Evolutionary conservation across 35 echinoderm and acorn worm genomes (phyloP).

Genomic region (Diadema setosum): DNA sequence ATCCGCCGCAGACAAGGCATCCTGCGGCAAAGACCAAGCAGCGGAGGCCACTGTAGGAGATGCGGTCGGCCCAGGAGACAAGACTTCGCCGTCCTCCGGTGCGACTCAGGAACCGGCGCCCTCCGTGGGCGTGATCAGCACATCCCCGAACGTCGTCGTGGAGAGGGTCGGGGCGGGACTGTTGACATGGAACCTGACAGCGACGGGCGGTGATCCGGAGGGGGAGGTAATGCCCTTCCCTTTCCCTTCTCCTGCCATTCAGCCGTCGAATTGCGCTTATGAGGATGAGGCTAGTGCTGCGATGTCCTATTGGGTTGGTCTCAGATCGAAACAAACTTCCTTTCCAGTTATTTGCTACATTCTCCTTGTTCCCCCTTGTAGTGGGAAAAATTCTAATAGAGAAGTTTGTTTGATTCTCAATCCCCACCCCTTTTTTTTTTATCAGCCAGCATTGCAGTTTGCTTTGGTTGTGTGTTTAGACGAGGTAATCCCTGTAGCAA

Average conservation of each 20-base stretch:
- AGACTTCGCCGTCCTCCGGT: not conserved
- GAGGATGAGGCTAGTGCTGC: not conserved
- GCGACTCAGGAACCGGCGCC: not conserved
- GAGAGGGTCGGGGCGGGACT: conserved; percentile 50
- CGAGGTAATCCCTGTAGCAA: too few species aligned
- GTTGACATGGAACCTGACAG: conserved; percentile 71
- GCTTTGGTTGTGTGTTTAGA: too few species aligned
- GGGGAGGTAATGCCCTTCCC: conserved; percentile 59
- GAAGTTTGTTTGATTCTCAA: too few species aligned
- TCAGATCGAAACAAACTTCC: not conserved
- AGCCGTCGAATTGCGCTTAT: not conserved
- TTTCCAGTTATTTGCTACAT: not conserved
- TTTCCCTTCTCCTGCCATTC: not conserved
- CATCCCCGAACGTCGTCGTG: conserved; percentile 75
- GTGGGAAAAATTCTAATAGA: too few species aligned
- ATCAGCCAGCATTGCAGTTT: too few species aligned
- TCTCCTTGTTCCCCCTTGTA: not conserved
- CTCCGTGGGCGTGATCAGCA: conserved; percentile 61
- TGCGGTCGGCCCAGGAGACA: not conserved
- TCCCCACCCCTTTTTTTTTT: too few species aligned
- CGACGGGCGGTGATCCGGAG: conserved; percentile 46
- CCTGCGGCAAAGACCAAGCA: too few species aligned
- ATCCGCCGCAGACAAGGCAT: too few species aligned
- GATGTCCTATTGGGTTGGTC: not conserved
- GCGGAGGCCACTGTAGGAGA: not conserved